Percentiles rank a stretch among this genome's conserved stretches.
Evolutionary conservation across 2,113 vertebrate genomes (phyloP).

Genomic region (Dipodomys merriami): DNA sequence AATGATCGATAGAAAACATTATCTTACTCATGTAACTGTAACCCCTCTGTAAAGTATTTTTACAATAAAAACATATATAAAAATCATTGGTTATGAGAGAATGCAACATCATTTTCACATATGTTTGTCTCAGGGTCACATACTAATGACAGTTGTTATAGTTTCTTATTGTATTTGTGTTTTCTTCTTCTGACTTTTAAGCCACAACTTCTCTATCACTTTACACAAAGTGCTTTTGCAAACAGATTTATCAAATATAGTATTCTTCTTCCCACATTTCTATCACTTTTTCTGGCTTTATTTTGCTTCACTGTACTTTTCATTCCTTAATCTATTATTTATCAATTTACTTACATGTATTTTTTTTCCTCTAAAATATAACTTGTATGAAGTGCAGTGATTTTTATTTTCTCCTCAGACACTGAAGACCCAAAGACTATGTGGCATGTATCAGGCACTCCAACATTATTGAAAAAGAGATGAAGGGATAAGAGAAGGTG

Average conservation of each 20-base stretch:
- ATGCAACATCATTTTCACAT: neutral
- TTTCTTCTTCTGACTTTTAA: neutral
- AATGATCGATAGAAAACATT: too few relatives aligned
- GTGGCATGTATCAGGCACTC: neutral
- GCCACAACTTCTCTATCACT: neutral
- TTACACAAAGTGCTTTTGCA: neutral
- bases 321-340: neutral
- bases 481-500: neutral
- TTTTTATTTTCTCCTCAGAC: neutral
- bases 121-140: neutral
- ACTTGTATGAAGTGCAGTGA: neutral
- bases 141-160: neutral
- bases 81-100: neutral
- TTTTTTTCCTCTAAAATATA: neutral
- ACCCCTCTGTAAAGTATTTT: too few relatives aligned
- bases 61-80: neutral
- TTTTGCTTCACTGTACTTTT: conserved; percentile 29
- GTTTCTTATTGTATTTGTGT: neutral
- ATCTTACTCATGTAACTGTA: too few relatives aligned
- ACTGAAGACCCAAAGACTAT: neutral
- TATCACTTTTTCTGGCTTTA: neutral
- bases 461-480: neutral
- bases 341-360: neutral
- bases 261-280: neutral
- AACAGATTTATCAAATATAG: neutral